phyloP scores from a whole-genome alignment of 2,888 invertebrate species.

The Aromia moschata region DNA sequence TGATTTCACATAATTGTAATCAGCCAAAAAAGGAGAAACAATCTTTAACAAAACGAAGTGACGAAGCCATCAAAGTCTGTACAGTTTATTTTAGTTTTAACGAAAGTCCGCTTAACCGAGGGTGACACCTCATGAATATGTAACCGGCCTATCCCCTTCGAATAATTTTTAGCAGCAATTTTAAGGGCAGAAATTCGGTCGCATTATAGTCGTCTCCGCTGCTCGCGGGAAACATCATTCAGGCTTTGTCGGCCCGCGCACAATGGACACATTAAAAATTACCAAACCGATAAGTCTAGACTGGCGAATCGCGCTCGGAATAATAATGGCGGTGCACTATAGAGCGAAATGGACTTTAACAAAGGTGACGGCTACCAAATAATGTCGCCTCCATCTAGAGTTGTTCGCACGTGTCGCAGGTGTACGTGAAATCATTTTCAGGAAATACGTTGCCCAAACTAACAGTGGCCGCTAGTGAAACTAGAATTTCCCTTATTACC shows the following conservation, averaged over 20 bases:
- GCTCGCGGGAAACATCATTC: not conserved
- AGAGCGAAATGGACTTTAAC: constrained; percentile 1
- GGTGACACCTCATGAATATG: too few species aligned
- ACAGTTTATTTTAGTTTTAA: too few species aligned
- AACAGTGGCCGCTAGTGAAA: too few species aligned
- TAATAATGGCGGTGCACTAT: not conserved
- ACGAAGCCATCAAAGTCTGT: too few species aligned
- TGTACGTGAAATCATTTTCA: not conserved
- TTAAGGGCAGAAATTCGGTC: not conserved
- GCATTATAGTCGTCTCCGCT: not conserved
- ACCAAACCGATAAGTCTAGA: constrained; percentile 1
- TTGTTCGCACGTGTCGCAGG: not conserved
- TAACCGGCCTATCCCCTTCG: too few species aligned
- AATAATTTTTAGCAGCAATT: too few species aligned
- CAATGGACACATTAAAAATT: constrained; percentile 7
- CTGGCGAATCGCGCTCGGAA: not conserved
- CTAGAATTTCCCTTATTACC: too few species aligned
- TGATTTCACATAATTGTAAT: too few species aligned
- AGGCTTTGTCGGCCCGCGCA: not conserved
- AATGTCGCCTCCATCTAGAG: not conserved
- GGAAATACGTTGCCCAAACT: too few species aligned
- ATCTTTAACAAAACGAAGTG: too few species aligned
- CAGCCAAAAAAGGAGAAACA: too few species aligned
- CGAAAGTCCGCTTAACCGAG: too few species aligned
- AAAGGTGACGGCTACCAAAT: not conserved